A percentile compares a stretch with the other conserved stretches of the same genome.
These are phyloP conservation scores for Anguilla anguilla DNA, from an alignment of 2,797 vertebrate species.

Conservation along the genomic window DNA sequence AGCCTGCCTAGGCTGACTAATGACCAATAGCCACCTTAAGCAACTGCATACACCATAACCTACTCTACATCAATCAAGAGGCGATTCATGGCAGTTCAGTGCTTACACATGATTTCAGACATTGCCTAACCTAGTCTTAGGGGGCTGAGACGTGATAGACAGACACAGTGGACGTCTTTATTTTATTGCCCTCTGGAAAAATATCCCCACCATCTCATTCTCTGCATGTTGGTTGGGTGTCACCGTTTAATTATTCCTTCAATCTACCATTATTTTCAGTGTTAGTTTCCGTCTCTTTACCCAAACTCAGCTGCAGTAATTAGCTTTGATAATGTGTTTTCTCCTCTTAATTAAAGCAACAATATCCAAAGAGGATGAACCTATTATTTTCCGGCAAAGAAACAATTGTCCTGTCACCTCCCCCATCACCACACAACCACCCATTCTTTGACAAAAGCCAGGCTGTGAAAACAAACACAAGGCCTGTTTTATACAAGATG, in stretches of 20 bases:
- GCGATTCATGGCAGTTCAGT: conserved; percentile 43
- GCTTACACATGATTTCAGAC: neutral
- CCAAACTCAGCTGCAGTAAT: conserved; percentile 47
- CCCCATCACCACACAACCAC: neutral
- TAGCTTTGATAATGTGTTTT: conserved; percentile 49
- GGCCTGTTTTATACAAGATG: neutral
- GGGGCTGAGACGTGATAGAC: neutral
- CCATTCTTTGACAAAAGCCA: conserved; percentile 21
- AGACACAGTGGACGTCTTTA: neutral
- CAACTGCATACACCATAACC: neutral
- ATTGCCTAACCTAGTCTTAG: neutral
- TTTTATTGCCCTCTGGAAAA: conserved; percentile 9
- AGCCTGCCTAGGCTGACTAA: conserved; percentile 19
- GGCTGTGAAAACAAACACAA: neutral
- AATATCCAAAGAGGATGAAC: conserved; percentile 38
- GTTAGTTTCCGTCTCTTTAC: conserved; percentile 36
- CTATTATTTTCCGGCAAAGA: conserved; percentile 36
- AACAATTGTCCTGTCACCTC: conserved; percentile 39
- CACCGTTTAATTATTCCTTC: conserved; percentile 47
- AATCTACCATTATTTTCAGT: conserved; percentile 43
- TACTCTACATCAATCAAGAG: conserved; percentile 41
- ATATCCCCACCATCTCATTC: conserved; percentile 12
- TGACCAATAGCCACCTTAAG: conserved; percentile 4
- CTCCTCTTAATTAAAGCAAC: conserved; percentile 55
- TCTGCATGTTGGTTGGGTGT: conserved; percentile 46